A percentile compares a stretch with the other conserved stretches of the same genome.
These are phyloP conservation scores for Leptinotarsa peninsularis DNA, from an alignment of 2,888 invertebrate species.

Conservation along the genomic window DNA sequence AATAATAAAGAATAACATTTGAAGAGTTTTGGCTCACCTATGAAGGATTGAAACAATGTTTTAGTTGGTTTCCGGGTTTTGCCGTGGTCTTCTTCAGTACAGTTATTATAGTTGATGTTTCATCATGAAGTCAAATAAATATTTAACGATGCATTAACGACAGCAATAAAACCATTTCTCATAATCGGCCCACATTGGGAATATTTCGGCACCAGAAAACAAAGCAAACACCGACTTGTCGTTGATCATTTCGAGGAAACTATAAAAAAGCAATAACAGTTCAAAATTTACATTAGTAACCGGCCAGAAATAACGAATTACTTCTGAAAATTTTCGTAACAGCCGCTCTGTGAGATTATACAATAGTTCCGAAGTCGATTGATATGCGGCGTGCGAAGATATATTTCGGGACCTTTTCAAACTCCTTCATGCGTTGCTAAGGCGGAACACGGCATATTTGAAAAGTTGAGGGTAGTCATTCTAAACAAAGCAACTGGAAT, in stretches of 20 bases:
- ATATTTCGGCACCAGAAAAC: conserved; percentile 6
- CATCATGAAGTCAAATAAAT: too few species aligned
- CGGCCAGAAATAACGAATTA: conserved; percentile 23
- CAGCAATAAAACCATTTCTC: too few species aligned
- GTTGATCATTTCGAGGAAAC: conserved; percentile 5
- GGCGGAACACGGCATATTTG: conserved; percentile 47
- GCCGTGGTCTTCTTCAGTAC: too few species aligned
- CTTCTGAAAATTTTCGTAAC: conserved; percentile 21
- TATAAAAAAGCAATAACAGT: conserved; percentile 18
- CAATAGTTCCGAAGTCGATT: conserved; percentile 36
- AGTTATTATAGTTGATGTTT: too few species aligned
- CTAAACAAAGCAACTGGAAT: conserved; percentile 43
- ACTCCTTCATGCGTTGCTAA: conserved; percentile 35
- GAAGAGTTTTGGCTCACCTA: too few species aligned
- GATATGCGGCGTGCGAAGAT: conserved; percentile 37
- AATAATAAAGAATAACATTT: too few species aligned
- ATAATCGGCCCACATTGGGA: background rate
- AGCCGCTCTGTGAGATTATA: conserved; percentile 24
- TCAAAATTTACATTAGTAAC: conserved; percentile 17
- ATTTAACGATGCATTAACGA: too few species aligned
- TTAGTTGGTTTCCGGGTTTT: too few species aligned
- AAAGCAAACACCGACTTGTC: background rate
- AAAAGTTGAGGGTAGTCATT: conserved; percentile 48
- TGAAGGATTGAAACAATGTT: too few species aligned
- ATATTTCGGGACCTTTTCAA: conserved; percentile 21